Evolutionary conservation across 64 coral and sea anemone species (phyloP).

Genomic region (Cladopsammia gracilis): DNA sequence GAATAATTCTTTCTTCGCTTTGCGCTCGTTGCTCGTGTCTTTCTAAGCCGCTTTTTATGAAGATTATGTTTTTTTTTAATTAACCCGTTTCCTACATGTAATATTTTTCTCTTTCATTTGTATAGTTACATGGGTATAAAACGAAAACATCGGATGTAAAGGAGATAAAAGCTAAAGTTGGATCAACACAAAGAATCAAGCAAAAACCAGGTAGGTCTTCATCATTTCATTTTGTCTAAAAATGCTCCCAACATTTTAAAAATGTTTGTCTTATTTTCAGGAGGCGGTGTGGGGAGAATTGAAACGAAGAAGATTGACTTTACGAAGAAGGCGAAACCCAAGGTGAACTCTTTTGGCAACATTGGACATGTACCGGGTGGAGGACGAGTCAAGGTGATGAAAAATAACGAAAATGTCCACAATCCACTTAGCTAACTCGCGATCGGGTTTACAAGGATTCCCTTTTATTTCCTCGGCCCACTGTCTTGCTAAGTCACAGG

Average conservation of each 20-base stretch:
- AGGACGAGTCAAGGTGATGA: slow-evolving; percentile 68
- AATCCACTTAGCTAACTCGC: neutral
- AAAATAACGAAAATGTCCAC: neutral
- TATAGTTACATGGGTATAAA: neutral
- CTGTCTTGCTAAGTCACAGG: too few relatives aligned
- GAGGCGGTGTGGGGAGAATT: slow-evolving; percentile 26
- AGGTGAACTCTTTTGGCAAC: slow-evolving; percentile 88
- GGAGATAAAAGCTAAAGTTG: slow-evolving; percentile 75
- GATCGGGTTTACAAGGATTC: neutral
- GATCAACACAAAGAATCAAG: slow-evolving; percentile 53
- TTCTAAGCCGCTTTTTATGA: too few relatives aligned
- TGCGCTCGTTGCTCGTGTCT: too few relatives aligned
- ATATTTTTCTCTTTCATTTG: too few relatives aligned
- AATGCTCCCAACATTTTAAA: neutral
- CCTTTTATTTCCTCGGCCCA: too few relatives aligned
- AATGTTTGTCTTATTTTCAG: slow-evolving; percentile 28
- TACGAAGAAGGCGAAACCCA: slow-evolving; percentile 68
- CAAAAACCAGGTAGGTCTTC: slow-evolving; percentile 71
- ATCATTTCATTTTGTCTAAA: too few relatives aligned
- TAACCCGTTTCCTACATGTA: too few relatives aligned
- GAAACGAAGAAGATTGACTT: slow-evolving; percentile 72
- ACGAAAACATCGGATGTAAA: slow-evolving; percentile 41
- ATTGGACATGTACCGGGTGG: slow-evolving; percentile 81
- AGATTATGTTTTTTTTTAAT: too few relatives aligned
- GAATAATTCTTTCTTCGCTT: too few relatives aligned